Conservation (phyloP, 2,113 vertebrate genomes). For the Rhinolophus ferrumequinum region DNA sequence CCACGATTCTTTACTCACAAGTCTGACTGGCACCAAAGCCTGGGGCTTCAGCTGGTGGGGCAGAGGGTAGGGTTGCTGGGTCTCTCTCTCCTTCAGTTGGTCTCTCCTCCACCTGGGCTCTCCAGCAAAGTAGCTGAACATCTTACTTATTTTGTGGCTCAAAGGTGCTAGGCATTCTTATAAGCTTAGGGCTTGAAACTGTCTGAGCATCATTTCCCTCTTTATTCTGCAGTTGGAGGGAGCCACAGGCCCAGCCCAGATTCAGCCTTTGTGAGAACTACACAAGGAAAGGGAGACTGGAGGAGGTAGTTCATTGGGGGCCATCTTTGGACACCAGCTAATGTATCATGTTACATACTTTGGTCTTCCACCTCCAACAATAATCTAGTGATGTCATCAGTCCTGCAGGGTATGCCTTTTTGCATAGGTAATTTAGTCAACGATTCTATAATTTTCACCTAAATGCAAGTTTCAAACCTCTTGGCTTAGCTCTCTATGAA, state of each 20-base stretch:
- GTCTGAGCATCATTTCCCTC: too few species aligned
- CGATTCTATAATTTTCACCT: background rate
- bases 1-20: background rate
- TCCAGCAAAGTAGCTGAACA: background rate
- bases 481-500: constrained; percentile 8
- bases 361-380: background rate
- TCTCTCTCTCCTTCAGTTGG: background rate
- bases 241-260: background rate
- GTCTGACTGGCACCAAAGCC: background rate
- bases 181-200: background rate
- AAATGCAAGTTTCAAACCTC: background rate
- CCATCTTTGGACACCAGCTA: background rate
- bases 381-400: background rate
- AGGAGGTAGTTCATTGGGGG: background rate
- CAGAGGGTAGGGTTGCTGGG: too few species aligned
- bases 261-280: background rate
- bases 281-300: background rate
- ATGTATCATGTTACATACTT: background rate
- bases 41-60: background rate
- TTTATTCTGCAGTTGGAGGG: background rate
- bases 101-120: background rate
- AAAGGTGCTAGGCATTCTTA: background rate
- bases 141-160: background rate
- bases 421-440: background rate
- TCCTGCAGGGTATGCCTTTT: background rate